Base-by-base conservation (phyloP, 2,888 invertebrate genomes). In the Eilema depressum region DNA sequence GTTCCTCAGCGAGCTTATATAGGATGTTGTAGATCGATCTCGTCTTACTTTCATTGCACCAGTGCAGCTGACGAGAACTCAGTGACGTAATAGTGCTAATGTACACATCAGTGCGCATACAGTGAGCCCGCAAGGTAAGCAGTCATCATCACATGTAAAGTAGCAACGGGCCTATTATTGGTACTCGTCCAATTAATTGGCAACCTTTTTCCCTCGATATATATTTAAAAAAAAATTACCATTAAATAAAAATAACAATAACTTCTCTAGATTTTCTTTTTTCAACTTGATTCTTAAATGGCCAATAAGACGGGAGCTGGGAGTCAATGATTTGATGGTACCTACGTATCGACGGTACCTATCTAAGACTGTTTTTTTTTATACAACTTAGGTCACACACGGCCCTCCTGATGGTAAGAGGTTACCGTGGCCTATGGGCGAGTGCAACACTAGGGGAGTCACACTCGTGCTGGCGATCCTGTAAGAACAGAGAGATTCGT, bases 21-120 rank as follows among this genome's bases (percentile, higher is more conserved):
- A 89, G 84, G 82, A 81, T 83, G 86, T 79, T 71, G 81, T 73
- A 28, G 76, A 63, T 68, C 67, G 71, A 69, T 79, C 78, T 83
- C 85, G 75, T 88, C 82, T 87, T 85, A 91, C 91, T 92, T 91
- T 91, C 91, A 77, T 90, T 83, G 78, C 81, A 77, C 72, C 69
- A 63, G 82, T 77, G 77, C 47, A 53, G 25, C 70, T 69, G 71
- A 76, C 78, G 75, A 79, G 74, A 66, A 65, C 63, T 57, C 56
- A 63, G 75, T 77, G 69, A 63, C 57, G 59, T 67, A 72, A 71
- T 71, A 61, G 71, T 76, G 76, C 72, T 67, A 71, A 84, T 85
- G 83, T 75, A 62, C 30, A 14, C 28, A 47, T 73, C 77, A 75
- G 70, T 79, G 64, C 71, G 63, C 69, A 67, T 69, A 74, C 30